These are phyloP conservation scores for Sebastes paucispinis DNA, from an alignment of 2,797 vertebrate genomes.

Conservation along the genomic window DNA sequence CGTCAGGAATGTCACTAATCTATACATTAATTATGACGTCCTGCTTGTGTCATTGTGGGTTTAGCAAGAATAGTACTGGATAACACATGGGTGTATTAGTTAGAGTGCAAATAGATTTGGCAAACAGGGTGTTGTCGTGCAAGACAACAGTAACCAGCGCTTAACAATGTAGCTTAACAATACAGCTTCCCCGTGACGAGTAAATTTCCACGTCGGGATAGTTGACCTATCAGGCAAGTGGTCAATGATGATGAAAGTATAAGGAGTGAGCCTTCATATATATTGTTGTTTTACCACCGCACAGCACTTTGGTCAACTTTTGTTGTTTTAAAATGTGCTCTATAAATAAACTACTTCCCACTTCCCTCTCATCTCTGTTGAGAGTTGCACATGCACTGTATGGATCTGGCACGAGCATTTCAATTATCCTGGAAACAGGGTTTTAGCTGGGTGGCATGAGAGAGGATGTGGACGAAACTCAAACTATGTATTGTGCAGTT, in stretches of 20 bases:
- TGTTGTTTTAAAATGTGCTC: not conserved
- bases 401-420: not conserved
- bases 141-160: not conserved
- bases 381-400: not conserved
- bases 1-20: not conserved
- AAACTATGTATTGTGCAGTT: not conserved
- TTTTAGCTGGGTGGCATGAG: not conserved
- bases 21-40: not conserved
- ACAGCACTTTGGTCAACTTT: not conserved
- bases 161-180: too few species aligned
- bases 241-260: too few species aligned
- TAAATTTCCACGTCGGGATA: too few species aligned
- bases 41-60: not conserved
- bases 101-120: not conserved
- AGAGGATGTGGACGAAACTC: not conserved
- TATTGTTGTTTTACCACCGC: not conserved
- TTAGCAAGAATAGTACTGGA: constrained; percentile 17
- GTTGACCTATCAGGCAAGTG: too few species aligned
- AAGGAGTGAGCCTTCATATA: not conserved
- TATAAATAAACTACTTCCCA: not conserved
- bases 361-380: not conserved
- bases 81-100: not conserved
- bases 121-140: not conserved
- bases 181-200: rapidly evolving
- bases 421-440: not conserved